Evolutionary conservation across 2,888 invertebrate species (phyloP), one percentile per base, ranked within the genome.

Genomic region (Amblyteles armatorius): DNA sequence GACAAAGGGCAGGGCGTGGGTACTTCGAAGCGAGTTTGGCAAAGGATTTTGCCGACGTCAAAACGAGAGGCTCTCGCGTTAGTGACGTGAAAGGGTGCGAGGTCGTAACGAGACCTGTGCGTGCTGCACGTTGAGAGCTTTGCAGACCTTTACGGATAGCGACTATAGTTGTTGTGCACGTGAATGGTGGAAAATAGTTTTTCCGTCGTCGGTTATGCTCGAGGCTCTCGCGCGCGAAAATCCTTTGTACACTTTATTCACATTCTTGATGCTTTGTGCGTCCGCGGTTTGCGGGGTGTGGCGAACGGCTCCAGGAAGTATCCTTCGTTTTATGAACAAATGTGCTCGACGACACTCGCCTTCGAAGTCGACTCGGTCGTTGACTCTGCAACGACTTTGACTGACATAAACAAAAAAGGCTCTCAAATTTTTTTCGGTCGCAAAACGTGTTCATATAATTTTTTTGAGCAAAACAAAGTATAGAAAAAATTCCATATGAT

Each of bases 21-120:
- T 72, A 73, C 52, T 65, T 68, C 36, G 60, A 36, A 55, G 63
- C 22, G 65, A 55, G 16, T 68, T 57, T 71, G 11, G 67, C 68
- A 80, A 84, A 84, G 81, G 73, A 77, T 63, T 80, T 84, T 68
- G 84, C 84, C 77, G 84, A 80, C 80, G 80, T 84, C 76, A 77
- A 78, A 80, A 73, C 78, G 73, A 81, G 81, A 84, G 50, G 72
- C 48, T 36, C 60, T n/a, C 9, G 72, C 67, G 29, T 29, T 33
- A 33, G 84, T 84, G 77, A 81, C 72, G 84, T 68, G 68, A 84
- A 84, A 84, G 84, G 81, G 78, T 84, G 81, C 73, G 72, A 84
- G 77, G 73, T 80, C 80, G 76, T 68, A 77, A 77, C 67, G 50
- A 57, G 36, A 63, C 40, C 71, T 71, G 80, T 84, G 55, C 80